Conservation (phyloP, 2,797 vertebrate species). For the Oryzias dopingdopingensis region DNA sequence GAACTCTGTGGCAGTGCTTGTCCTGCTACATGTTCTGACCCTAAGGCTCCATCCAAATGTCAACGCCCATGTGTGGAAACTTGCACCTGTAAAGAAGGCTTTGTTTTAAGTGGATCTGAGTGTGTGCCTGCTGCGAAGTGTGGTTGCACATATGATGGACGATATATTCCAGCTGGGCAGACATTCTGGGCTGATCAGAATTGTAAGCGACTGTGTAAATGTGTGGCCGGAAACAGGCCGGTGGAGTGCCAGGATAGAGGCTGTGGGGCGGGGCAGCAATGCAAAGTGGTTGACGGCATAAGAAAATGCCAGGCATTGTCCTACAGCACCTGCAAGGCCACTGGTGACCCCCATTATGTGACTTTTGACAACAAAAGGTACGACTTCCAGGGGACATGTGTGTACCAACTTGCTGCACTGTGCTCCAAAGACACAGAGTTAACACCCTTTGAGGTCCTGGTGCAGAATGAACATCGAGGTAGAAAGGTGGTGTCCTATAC, state of each 20-base stretch:
- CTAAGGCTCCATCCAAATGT: constrained; percentile 59
- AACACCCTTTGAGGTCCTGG: constrained; percentile 67
- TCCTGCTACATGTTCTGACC: constrained; percentile 70
- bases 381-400: constrained; percentile 71
- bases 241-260: constrained; percentile 52
- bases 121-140: constrained; percentile 60
- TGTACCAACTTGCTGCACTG: constrained; percentile 71
- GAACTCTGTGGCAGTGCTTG: constrained; percentile 75
- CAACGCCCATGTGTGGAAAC: constrained; percentile 65
- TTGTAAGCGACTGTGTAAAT: constrained; percentile 62
- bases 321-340: constrained; percentile 63
- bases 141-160: constrained; percentile 70
- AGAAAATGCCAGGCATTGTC: constrained; percentile 62
- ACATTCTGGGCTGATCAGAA: constrained; percentile 65
- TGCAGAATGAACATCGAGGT: constrained; percentile 72
- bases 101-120: constrained; percentile 58
- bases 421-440: constrained; percentile 55
- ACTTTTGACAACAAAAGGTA: constrained; percentile 70
- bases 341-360: constrained; percentile 70
- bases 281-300: constrained; percentile 56
- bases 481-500: constrained; percentile 66
- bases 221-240: constrained; percentile 32
- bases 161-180: constrained; percentile 53
- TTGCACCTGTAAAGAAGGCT: constrained; percentile 71
- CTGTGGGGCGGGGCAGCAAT: constrained; percentile 53